Conservation (phyloP, 2,888 invertebrate genomes). For the Drosophila setosimentum region DNA sequence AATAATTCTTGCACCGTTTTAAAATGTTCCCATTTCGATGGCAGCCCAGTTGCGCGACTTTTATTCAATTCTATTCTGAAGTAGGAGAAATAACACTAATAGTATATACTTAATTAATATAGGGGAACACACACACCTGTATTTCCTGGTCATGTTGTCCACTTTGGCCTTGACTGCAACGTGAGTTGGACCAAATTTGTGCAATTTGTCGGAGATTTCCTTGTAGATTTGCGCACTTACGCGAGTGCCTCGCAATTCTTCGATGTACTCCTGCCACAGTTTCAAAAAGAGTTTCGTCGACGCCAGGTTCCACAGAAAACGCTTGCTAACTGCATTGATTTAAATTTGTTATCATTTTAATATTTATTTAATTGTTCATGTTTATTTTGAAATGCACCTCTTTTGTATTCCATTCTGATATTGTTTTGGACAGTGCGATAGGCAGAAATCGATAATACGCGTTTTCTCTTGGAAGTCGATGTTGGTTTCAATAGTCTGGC, state of each 20-base stretch:
- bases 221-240: conserved; percentile 27
- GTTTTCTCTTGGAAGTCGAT: not conserved
- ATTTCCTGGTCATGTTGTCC: conserved; percentile 62
- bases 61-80: conserved; percentile 45
- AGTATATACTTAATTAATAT: not conserved
- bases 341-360: not conserved
- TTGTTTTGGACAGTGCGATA: conserved; percentile 8
- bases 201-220: conserved; percentile 46
- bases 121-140: conserved; percentile 25
- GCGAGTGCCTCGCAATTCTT: conserved; percentile 24
- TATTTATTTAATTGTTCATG: not conserved
- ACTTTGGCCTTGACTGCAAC: conserved; percentile 58
- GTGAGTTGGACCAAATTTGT: conserved; percentile 26
- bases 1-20: conserved; percentile 43
- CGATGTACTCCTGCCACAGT: conserved; percentile 45
- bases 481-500: conserved; percentile 9
- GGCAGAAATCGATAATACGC: conserved; percentile 4
- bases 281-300: conserved; percentile 41
- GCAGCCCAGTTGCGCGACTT: conserved; percentile 3
- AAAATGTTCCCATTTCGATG: conserved; percentile 55
- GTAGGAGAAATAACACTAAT: not conserved
- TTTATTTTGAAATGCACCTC: conserved; percentile 12
- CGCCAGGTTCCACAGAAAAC: conserved; percentile 22
- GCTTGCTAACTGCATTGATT: conserved; percentile 8
- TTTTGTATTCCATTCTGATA: not conserved